Evolutionary conservation across 1,140 invertebrate genomes (phyloP), one percentile per base, ranked within the genome.

Genomic region (Hyles euphorbiae): DNA sequence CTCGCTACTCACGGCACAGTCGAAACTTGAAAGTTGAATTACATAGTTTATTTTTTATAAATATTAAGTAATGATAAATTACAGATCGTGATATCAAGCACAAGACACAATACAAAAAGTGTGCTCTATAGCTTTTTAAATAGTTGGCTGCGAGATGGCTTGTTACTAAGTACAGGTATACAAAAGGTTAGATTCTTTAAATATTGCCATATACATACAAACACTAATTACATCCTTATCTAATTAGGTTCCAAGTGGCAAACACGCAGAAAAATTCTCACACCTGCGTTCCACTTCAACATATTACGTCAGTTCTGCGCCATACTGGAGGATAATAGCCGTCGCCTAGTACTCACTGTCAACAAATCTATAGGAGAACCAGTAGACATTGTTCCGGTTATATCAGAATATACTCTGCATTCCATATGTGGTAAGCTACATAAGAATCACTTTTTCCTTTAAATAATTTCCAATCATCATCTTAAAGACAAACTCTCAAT

Each of bases 241-340:
- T 40, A 40, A 40, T 5, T 53, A 93, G 95, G 95, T 36, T 82
- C 87, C 8, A 96, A 96, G 86, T 98, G 97, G 96, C 92, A 92
- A 47, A 71, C 79, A 0, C 88, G 96, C 9, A 90, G 97, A 55
- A 96, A 95, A 87, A 90, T 98, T 43, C 78, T 98, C 0, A 97
- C 97, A 0, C 96, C 96, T 2, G 93, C 95, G 1, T 98, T 98
- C 83, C 96, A 98, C 82, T 98, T 97, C 78, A 94, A 94, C 68
- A 96, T 98, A 57, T 87, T 98, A 0, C 91, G 94, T 65, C 92
- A 95, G 70, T 98, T 96, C 81, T 72, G 95, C 32, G 87, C 91
- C 3, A 90, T 73, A 44, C 68, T 91, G 71, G 81, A 89, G 69
- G 86, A 79, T 40, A 90, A 91, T 61, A 84, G 85, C 36, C 63